Base-by-base conservation (phyloP, 2,888 invertebrate species). In the Sphinx pinastri region DNA sequence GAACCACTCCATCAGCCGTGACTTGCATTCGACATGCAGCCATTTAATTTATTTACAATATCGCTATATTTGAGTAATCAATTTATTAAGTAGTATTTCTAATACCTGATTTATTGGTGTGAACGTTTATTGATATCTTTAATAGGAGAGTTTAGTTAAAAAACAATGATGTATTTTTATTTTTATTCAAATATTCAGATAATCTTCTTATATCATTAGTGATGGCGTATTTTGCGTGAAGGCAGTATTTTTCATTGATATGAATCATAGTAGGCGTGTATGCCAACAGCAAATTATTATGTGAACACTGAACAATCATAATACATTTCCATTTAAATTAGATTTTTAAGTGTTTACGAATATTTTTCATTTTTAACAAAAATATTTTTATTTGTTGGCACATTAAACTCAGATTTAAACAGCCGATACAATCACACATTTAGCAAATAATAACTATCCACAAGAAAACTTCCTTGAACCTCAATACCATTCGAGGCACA, bases 11-110 rank as follows among this genome's bases (percentile, higher is more conserved):
- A 47, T 47, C 45, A 47, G 4, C 8, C 60, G 60, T 60, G 60
- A 47, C 60, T 45, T n/a, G 60, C 60, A 47, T 57, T 25, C 11
- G 11, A 57, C 11, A 11, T 47, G 60, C 16, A 60, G 16, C 2
- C 11, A 16, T 5, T 60, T 60, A 47, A 60, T 60, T 60, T 60
- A 60, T 60, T 45, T 60, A 11, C 45, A 57, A 25, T 45, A 47
- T n/a, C 60, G 16, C n/a, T 38, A n/a, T 25, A 59, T 13, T 47
- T 3, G 12, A 47, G n/a, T 45, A 45, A 1, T 45, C 16, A 16
- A n/a, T 16, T 16, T 16, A 16, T 7, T 8, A 7, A n/a, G 52
- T 51, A n/a, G 52, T 54, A 54, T 54, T 54, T 54, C 7, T 54
- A 16, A 6, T n/a, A n/a, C 1, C 6, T n/a, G 7, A 54, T 54